A percentile compares a stretch with the other conserved stretches of the same genome.
These are phyloP conservation scores for Cynopterus brachyotis DNA, from an alignment of 2,113 vertebrate genomes.

Conservation along the genomic window DNA sequence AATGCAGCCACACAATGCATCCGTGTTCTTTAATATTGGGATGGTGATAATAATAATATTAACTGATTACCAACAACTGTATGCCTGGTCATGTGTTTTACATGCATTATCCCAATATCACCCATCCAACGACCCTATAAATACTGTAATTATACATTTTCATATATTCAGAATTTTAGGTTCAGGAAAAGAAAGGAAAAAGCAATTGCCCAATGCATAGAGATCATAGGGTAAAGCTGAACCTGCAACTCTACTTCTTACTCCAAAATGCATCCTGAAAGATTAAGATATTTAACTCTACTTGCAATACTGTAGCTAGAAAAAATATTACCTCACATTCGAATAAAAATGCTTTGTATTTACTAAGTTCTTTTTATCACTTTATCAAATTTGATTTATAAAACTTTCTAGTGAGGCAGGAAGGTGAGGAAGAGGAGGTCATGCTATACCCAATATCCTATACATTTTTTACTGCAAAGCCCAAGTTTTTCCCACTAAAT, in stretches of 20 bases:
- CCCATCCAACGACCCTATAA: neutral
- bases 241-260: neutral
- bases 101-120: neutral
- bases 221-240: neutral
- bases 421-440: neutral
- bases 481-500: neutral
- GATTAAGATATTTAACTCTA: neutral
- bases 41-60: neutral
- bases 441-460: neutral
- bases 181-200: neutral
- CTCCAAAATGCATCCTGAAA: neutral
- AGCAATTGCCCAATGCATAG: neutral
- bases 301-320: neutral
- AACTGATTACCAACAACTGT: neutral
- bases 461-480: neutral
- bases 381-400: neutral
- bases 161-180: neutral
- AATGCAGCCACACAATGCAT: neutral
- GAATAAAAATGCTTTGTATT: neutral
- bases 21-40: neutral
- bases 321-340: neutral
- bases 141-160: neutral
- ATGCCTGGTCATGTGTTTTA: neutral
- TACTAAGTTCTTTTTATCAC: neutral
- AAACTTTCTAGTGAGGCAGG: neutral